Percentiles rank a stretch among this genome's conserved stretches.
Evolutionary conservation across 2,113 vertebrate genomes (phyloP).

Genomic region (Microcebus jonahi): DNA sequence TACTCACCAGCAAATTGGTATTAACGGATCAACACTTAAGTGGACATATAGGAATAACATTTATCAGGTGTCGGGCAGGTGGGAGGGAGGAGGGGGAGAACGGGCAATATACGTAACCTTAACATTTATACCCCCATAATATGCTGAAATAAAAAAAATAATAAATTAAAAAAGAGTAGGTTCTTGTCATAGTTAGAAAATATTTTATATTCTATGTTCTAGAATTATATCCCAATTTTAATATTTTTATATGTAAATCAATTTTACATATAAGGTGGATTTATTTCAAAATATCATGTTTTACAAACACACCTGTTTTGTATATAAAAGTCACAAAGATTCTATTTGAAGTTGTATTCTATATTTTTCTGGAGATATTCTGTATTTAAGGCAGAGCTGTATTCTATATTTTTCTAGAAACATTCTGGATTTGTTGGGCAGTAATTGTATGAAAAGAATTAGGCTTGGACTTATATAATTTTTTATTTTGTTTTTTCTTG

Average conservation of each 20-base stretch:
- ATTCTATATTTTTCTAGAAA: conserved; percentile 5
- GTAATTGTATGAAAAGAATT: neutral
- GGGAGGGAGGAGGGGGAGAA: too few species aligned
- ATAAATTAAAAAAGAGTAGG: neutral
- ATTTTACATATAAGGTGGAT: neutral
- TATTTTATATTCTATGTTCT: conserved; percentile 25
- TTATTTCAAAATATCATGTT: neutral
- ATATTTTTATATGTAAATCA: neutral
- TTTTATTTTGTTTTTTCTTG: neutral
- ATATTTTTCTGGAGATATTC: neutral
- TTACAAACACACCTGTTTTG: neutral
- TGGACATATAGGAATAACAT: too few species aligned
- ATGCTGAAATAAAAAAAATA: too few species aligned
- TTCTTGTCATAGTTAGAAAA: neutral
- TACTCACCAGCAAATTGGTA: too few species aligned
- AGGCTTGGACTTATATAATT: neutral
- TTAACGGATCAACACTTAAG: too few species aligned
- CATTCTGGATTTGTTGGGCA: neutral
- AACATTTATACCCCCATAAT: too few species aligned
- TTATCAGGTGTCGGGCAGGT: too few species aligned
- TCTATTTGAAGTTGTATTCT: neutral
- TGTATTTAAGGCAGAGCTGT: neutral
- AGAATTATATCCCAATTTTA: neutral
- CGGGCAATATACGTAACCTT: too few species aligned
- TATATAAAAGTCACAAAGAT: neutral